phyloP scores from a whole-genome alignment of 2,888 invertebrate genomes.

The Clitarchus hookeri region DNA sequence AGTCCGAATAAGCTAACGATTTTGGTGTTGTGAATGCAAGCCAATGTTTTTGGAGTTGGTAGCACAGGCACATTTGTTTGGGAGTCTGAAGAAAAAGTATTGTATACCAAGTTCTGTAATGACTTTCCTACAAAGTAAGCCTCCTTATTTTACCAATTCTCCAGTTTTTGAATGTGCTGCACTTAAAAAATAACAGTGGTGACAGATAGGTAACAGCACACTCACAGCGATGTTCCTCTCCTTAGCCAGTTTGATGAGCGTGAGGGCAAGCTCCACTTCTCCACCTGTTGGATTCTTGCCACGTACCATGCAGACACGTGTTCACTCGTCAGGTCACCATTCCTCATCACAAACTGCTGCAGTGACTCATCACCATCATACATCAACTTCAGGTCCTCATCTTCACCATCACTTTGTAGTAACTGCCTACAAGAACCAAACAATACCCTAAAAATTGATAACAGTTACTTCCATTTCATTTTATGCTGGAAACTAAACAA shows the following conservation, averaged over 20 bases:
- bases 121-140: too few species aligned
- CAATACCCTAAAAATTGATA: neutral
- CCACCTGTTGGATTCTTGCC: constrained; percentile 67
- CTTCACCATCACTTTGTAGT: constrained; percentile 49
- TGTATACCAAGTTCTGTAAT: too few species aligned
- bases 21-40: too few species aligned
- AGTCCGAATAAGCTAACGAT: too few species aligned
- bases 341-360: constrained; percentile 38
- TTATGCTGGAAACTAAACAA: too few species aligned
- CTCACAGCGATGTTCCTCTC: constrained; percentile 59
- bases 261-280: constrained; percentile 68
- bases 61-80: too few species aligned
- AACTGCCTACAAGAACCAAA: constrained; percentile 40
- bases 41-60: too few species aligned
- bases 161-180: too few species aligned
- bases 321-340: constrained; percentile 48
- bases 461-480: neutral
- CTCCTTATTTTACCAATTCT: too few species aligned
- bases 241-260: constrained; percentile 62
- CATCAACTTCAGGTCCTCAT: constrained; percentile 43
- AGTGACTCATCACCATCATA: constrained; percentile 50
- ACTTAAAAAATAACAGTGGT: too few species aligned
- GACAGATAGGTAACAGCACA: neutral
- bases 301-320: constrained; percentile 61
- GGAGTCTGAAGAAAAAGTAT: too few species aligned